Percentiles rank a stretch among this genome's conserved stretches.
phyloP scores from a whole-genome alignment of 2,113 vertebrate species.

The Gavia stellata region DNA sequence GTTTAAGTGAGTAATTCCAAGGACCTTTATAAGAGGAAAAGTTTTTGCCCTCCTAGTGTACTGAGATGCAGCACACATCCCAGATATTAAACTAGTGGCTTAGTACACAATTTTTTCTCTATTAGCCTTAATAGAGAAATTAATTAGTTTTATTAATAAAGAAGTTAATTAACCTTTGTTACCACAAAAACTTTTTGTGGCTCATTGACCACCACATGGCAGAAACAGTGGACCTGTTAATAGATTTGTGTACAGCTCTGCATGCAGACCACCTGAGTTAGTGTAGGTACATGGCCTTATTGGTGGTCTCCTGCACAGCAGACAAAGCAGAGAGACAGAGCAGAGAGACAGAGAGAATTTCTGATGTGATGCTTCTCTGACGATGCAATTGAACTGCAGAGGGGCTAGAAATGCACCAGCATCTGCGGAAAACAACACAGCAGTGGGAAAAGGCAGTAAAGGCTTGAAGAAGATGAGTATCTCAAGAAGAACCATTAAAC shows the following conservation, averaged over 20 bases:
- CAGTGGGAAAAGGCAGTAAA: not conserved
- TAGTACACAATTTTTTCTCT: not conserved
- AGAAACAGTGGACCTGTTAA: not conserved
- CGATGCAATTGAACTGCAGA: not conserved
- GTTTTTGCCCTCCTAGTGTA: not conserved
- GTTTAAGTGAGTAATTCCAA: not conserved
- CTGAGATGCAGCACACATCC: not conserved
- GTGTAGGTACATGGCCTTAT: not conserved
- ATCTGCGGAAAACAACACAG: not conserved
- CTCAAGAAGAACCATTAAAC: not conserved
- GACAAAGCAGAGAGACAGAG: too few relatives aligned
- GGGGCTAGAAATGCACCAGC: not conserved
- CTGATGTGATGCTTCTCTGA: not conserved
- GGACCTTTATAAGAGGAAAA: not conserved
- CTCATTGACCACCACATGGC: not conserved
- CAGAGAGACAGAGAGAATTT: not conserved
- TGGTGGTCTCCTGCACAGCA: not conserved
- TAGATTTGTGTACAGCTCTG: not conserved
- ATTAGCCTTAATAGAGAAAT: too few relatives aligned
- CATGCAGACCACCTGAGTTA: not conserved
- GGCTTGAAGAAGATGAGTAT: not conserved
- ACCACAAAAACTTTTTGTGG: not conserved
- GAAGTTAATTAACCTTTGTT: not conserved
- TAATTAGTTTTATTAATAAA: too few relatives aligned
- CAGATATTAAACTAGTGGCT: not conserved